Evolutionary conservation across 2,113 vertebrate species (phyloP).

Genomic region (Heteronetta atricapilla): DNA sequence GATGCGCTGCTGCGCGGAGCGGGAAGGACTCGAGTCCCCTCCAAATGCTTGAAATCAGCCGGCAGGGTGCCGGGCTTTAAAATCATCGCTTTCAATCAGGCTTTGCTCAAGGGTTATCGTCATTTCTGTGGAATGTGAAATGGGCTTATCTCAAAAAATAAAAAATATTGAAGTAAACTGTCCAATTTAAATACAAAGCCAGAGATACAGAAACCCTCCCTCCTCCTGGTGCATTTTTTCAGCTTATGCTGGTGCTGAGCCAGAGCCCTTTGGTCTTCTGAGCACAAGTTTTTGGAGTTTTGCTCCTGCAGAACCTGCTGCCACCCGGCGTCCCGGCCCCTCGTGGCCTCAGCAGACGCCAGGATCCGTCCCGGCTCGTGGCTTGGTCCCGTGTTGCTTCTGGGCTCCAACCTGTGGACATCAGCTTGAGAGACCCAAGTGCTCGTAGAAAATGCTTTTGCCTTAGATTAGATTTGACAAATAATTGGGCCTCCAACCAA

Average conservation of each 20-base stretch:
- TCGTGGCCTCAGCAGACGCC: not conserved
- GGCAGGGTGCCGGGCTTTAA: not conserved
- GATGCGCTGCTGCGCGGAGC: not conserved
- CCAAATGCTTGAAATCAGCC: not conserved
- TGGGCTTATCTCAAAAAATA: not conserved
- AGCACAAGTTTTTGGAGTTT: not conserved
- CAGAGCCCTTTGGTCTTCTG: not conserved
- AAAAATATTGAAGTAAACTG: not conserved
- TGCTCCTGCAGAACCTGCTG: not conserved
- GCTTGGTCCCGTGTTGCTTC: not conserved
- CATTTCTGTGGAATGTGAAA: conserved; percentile 24
- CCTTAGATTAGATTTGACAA: not conserved
- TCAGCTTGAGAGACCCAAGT: not conserved
- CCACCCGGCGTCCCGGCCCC: not conserved
- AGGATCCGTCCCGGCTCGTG: not conserved
- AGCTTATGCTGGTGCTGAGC: not conserved
- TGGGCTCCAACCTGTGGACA: not conserved
- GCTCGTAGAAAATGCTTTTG: not conserved
- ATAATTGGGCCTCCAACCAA: not conserved
- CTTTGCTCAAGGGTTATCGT: conserved; percentile 1
- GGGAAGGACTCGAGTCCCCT: not conserved
- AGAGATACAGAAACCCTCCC: not conserved
- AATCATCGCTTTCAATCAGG: not conserved
- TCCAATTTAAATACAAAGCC: not conserved
- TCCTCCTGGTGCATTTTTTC: not conserved